Base-by-base conservation (phyloP, 2,113 vertebrate genomes). In the Phaethon lepturus region DNA sequence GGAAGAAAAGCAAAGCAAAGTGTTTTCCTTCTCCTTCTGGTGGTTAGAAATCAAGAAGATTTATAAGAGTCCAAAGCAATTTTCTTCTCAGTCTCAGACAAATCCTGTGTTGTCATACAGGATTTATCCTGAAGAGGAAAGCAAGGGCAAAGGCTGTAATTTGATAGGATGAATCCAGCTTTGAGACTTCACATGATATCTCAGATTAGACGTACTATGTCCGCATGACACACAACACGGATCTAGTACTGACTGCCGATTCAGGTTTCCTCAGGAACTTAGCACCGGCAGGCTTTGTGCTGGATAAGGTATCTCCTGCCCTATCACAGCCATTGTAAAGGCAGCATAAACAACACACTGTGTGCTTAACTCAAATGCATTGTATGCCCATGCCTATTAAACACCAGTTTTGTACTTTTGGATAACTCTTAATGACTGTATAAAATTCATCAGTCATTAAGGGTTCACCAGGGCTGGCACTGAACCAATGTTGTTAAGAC, bases 161-260 rank as follows among this genome's bases (percentile, higher is more conserved):
- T 81, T 60, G 72, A 95, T 91, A 92, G 50, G 83, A 90, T 95
- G 91, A 96, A 88, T 91, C 94, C 93, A 95, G 78, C 93, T 94
- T 92, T 90, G 94, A 92, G 93, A 47, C 94, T 95, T 92, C 91
- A 93, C 86, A 26, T 95, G 93, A 56, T 95, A 82, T 68, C 82
- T 94, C 18, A 13, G 93, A 90, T 95, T 95, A 95, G 92, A 67
- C 5, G 1, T 77, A 8, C 69, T 47, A 5, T 29, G 80, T 90
- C 84, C 10, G 0, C 77, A 75, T 90, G 94, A 93, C 88, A 89
- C 72, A 50, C 88, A 52, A 1, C 88, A 42, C 1, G 0, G 47
- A 55, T 89, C 84, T 50, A 6, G 69, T 63, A 38, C 84, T 87
- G 83, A 35, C 14, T 5, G 75, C 50, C 8, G 63, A 69, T 92